Evolutionary conservation across 2,797 vertebrate genomes (phyloP).

Genomic region (Pipistrellus pipistrellus): DNA sequence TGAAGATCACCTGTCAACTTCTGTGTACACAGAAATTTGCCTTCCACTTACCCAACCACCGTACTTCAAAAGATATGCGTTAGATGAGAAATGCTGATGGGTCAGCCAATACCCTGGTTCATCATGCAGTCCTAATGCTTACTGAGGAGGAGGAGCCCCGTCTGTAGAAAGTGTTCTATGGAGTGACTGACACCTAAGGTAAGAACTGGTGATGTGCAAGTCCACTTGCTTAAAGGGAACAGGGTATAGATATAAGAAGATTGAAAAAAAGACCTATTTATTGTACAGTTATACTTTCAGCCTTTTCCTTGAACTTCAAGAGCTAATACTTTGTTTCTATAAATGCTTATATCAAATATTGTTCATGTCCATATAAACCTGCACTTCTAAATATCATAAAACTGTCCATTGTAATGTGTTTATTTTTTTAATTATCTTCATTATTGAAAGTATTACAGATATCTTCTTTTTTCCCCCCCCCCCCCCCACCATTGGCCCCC

Average conservation of each 20-base stretch:
- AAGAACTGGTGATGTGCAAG: background rate
- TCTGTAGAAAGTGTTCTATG: too few species aligned
- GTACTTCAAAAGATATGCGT: background rate
- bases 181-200: background rate
- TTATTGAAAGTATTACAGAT: too few species aligned
- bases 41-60: background rate
- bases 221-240: background rate
- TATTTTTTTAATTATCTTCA: too few species aligned
- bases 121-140: background rate
- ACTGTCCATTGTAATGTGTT: background rate
- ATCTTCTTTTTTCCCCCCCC: too few species aligned
- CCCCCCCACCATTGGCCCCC: too few species aligned
- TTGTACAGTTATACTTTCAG: background rate
- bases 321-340: background rate
- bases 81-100: background rate
- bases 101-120: background rate
- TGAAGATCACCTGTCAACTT: constrained; percentile 6
- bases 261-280: background rate
- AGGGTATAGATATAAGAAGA: background rate
- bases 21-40: background rate
- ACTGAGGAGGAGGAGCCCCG: background rate
- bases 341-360: background rate
- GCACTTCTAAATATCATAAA: constrained; percentile 39
- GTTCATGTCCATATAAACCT: background rate
- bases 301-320: constrained; percentile 26